These are phyloP conservation scores for Elaphurus davidianus DNA, from an alignment of 2,113 vertebrate species.

Conservation along the genomic window DNA sequence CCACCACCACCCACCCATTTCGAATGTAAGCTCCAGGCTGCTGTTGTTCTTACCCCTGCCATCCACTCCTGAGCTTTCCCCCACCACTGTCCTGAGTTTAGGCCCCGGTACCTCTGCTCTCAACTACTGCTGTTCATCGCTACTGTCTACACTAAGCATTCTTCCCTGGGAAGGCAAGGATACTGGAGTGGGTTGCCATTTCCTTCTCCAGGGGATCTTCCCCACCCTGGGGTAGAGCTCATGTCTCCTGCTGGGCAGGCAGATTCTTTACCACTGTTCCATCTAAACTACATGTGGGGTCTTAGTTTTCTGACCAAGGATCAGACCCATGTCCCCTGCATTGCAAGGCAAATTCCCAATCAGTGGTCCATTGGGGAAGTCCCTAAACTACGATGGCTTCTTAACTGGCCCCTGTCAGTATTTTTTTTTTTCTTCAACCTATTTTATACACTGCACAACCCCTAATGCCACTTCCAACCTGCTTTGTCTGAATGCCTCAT, in stretches of 20 bases:
- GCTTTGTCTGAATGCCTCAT: neutral
- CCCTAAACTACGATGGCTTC: neutral
- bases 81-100: neutral
- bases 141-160: neutral
- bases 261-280: neutral
- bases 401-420: neutral
- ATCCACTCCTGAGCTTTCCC: neutral
- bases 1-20: neutral
- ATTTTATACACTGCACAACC: neutral
- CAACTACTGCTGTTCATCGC: neutral
- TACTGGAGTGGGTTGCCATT: neutral
- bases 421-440: neutral
- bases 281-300: neutral
- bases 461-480: neutral
- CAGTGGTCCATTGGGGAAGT: neutral
- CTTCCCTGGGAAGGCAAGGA: neutral
- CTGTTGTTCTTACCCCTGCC: neutral
- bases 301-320: neutral
- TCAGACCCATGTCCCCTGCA: neutral
- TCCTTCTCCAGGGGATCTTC: neutral
- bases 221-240: neutral
- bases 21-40: neutral
- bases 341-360: neutral
- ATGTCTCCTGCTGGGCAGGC: neutral
- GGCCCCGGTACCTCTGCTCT: neutral